Evolutionary conservation across 2,113 vertebrate genomes (phyloP), one percentile per base, ranked within the genome.

Genomic region (Sciurus niger): DNA sequence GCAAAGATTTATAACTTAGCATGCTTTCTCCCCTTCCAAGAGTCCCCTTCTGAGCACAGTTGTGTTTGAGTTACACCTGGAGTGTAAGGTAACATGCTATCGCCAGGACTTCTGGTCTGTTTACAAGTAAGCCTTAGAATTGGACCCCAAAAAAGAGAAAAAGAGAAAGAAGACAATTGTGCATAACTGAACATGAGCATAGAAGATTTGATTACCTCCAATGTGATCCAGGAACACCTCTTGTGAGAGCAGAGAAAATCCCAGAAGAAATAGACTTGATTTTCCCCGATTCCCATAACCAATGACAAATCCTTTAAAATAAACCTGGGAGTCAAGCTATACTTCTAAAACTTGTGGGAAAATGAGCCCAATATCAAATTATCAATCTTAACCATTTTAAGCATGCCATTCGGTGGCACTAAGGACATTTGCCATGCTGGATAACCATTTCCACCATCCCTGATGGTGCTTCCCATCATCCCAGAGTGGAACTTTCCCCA

Each of bases 271-370:
- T 18, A 20, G 73, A 46, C 22, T 43, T 84, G 32, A n/a, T 46
- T 93, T 82, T 84, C 46, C 53, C 72, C 83, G 8, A 84, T 88
- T 73, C 55, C 24, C 51, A 76, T 65, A 60, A 24, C 55, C 83
- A 77, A 65, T 12, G 43, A 25, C 12, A 9, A 43, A 9, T 37
- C 96, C 34, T 80, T 95, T 46, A 74, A 94, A 73, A 70, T 65
- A 73, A 65, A 24, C 22, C 74, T 74, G 51, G 20, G 37, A 78
- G n/a, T 58, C 37, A 78, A 77, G 51, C 46, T 9, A 32, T 9
- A 89, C 65, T 77, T 93, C 85, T 95, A 93, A 12, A 10, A 86
- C n/a, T n/a, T 82, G 18, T 80, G 14, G 34, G 48, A 77, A 95
- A 90, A 88, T 43, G 68, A 24, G 34, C 24, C 37, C 18, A 37